Percentiles rank a stretch among this genome's conserved stretches.
phyloP scores from a whole-genome alignment of 2,888 invertebrate species.

The Cheilosia soror region DNA sequence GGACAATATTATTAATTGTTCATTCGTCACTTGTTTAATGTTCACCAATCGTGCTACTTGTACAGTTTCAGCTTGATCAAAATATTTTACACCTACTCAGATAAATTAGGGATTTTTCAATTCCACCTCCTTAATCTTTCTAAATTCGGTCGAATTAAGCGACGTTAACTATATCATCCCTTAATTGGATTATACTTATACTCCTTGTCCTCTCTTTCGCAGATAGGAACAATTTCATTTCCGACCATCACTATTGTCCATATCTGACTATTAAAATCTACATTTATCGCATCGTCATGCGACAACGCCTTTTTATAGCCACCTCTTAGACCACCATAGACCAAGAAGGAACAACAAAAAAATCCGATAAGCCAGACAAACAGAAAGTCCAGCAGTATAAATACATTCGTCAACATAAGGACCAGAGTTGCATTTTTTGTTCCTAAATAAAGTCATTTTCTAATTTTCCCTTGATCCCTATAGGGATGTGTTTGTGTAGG shows the following conservation, averaged over 20 bases:
- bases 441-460: background rate
- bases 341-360: background rate
- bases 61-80: too few species aligned
- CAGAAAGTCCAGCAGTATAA: constrained; percentile 1
- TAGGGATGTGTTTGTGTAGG: background rate
- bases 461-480: background rate
- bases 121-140: too few species aligned
- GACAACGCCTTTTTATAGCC: background rate
- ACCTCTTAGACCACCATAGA: background rate
- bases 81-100: too few species aligned
- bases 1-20: too few species aligned
- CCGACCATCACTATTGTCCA: background rate
- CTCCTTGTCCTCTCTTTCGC: background rate
- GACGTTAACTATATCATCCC: too few species aligned
- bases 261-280: background rate
- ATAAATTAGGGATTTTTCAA: too few species aligned
- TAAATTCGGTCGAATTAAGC: too few species aligned
- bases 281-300: constrained; percentile 1
- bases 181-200: background rate
- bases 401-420: constrained; percentile 16
- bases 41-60: too few species aligned
- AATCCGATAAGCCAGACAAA: constrained; percentile 15
- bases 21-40: too few species aligned
- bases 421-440: background rate
- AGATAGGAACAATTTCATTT: background rate